These are phyloP conservation scores for Petrosia ficiformis DNA, from an alignment of 37 sponge, comb jelly and placozoan species.

Conservation along the genomic window DNA sequence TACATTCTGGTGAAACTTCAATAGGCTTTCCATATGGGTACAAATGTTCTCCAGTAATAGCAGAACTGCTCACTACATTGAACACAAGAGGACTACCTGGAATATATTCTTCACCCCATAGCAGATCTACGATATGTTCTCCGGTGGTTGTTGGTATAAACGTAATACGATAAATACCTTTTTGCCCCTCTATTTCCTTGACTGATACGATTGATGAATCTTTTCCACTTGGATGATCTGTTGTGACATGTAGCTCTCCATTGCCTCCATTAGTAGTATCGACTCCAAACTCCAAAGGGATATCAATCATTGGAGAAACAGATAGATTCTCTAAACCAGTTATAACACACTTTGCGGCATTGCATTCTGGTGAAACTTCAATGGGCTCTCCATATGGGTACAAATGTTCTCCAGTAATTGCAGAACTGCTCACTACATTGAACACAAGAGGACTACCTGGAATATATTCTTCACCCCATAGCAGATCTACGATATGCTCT, in stretches of 20 bases:
- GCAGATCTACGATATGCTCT: constrained; percentile 32
- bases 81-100: constrained; percentile 65
- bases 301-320: constrained; percentile 36
- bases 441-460: constrained; percentile 65
- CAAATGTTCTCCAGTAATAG: constrained; percentile 57
- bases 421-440: constrained; percentile 41
- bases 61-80: constrained; percentile 41
- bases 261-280: constrained; percentile 53
- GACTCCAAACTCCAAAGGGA: constrained; percentile 36
- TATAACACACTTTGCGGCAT: constrained; percentile 47
- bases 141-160: constrained; percentile 31
- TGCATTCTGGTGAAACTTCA: constrained; percentile 32
- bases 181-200: constrained; percentile 12
- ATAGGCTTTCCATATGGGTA: constrained; percentile 42
- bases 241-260: constrained; percentile 42
- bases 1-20: constrained; percentile 35
- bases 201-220: constrained; percentile 27
- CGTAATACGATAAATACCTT: constrained; percentile 29
- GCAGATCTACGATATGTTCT: constrained; percentile 32
- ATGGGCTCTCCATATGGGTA: constrained; percentile 41
- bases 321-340: constrained; percentile 49
- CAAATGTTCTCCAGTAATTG: constrained; percentile 57
- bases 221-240: constrained; percentile 31
- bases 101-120: constrained; percentile 29
- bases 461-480: constrained; percentile 29